Conservation (phyloP, 2,888 invertebrate genomes). For the Eristalis arbustorum region DNA sequence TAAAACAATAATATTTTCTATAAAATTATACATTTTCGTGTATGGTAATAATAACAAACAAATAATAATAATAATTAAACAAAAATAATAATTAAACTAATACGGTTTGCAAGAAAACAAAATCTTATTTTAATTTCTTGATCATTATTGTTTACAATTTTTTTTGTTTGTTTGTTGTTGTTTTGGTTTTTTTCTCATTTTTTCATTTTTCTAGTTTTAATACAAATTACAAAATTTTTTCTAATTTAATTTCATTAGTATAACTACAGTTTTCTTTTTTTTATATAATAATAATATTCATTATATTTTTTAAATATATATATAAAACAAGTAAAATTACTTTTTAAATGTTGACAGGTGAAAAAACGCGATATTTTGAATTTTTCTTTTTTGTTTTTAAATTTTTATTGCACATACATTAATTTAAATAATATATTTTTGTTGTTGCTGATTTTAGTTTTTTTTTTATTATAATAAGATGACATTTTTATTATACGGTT, state of each 20-base stretch:
- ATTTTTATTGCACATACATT: constrained; percentile 72
- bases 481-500: constrained; percentile 55
- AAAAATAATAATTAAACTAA: constrained; percentile 28
- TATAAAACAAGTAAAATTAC: constrained; percentile 61
- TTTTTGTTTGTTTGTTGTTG: constrained; percentile 7
- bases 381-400: constrained; percentile 72
- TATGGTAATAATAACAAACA: constrained; percentile 1
- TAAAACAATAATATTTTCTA: constrained; percentile 32
- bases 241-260: constrained; percentile 73
- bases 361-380: constrained; percentile 72
- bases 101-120: constrained; percentile 63
- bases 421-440: constrained; percentile 48
- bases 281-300: constrained; percentile 71
- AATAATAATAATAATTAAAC: background rate
- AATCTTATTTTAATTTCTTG: constrained; percentile 66
- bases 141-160: constrained; percentile 55
- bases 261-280: constrained; percentile 72
- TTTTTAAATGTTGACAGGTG: constrained; percentile 63
- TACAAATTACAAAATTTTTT: constrained; percentile 79
- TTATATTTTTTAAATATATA: constrained; percentile 67
- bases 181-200: constrained; percentile 27
- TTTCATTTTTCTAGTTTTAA: constrained; percentile 67
- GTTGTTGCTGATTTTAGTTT: constrained; percentile 16
- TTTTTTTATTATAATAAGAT: constrained; percentile 45
- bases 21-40: constrained; percentile 13